These are phyloP conservation scores for Globodera rostochiensis DNA, from an alignment of 1,140 invertebrate genomes.

Conservation along the genomic window DNA sequence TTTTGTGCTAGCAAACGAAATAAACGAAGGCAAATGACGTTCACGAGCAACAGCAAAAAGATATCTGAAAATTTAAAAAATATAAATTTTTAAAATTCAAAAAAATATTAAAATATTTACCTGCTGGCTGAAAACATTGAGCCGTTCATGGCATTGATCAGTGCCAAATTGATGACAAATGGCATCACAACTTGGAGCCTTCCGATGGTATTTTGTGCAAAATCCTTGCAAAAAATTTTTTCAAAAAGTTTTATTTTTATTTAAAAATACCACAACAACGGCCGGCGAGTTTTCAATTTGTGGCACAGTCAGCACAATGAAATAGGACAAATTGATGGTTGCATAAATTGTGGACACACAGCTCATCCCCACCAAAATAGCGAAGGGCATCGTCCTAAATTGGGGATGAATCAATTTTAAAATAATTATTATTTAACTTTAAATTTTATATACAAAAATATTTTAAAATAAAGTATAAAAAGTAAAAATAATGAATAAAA, in stretches of 20 bases:
- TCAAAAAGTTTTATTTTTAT: no score
- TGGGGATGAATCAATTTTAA: no score
- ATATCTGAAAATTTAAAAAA: conserved; percentile 34
- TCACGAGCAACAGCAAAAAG: conserved; percentile 55
- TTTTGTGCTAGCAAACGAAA: conserved; percentile 47
- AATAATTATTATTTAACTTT: not conserved
- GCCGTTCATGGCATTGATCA: no score
- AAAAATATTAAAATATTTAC: no score
- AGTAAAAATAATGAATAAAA: no score
- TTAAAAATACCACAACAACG: conserved; percentile 38
- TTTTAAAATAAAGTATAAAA: no score
- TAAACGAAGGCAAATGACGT: conserved; percentile 53
- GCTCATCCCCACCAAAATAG: conserved; percentile 53
- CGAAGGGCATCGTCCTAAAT: conserved; percentile 52
- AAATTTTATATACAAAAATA: not conserved
- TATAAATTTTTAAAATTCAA: no score
- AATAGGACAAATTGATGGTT: conserved; percentile 50
- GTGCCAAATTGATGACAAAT: conserved; percentile 44
- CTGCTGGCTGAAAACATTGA: no score
- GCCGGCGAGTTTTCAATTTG: conserved; percentile 46
- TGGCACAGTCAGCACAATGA: conserved; percentile 41
- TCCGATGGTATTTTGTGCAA: conserved; percentile 56
- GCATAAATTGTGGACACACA: conserved; percentile 51
- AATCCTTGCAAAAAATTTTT: conserved; percentile 43
- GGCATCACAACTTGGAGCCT: conserved; percentile 54